Evolutionary conservation across 1,140 invertebrate species (phyloP).

Genomic region (Neodiprion pinetum): DNA sequence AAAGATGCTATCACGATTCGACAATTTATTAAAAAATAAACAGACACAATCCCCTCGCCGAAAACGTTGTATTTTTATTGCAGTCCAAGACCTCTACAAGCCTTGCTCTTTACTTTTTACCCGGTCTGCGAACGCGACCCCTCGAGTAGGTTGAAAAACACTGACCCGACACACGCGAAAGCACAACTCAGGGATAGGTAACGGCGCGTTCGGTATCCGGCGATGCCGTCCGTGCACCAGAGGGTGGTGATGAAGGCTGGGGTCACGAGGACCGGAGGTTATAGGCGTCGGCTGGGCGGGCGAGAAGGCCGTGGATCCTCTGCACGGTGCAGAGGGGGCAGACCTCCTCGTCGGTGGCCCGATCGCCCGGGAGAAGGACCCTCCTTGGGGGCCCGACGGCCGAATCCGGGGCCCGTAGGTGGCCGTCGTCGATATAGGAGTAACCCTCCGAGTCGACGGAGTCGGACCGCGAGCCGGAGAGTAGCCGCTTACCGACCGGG

Average conservation of each 20-base stretch:
- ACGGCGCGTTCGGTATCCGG: too few species aligned
- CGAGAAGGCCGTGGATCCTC: conserved; percentile 52
- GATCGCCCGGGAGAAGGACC: conserved; percentile 32
- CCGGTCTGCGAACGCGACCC: too few species aligned
- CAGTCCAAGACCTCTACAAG: too few species aligned
- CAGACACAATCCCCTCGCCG: too few species aligned
- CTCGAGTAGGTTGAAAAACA: too few species aligned
- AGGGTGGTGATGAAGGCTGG: background rate
- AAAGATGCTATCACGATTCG: too few species aligned
- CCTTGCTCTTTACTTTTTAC: too few species aligned
- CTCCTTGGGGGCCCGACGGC: conserved; percentile 35
- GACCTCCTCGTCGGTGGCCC: conserved; percentile 45
- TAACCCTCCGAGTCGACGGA: conserved; percentile 45
- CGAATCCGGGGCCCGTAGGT: conserved; percentile 25
- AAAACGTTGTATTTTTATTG: too few species aligned
- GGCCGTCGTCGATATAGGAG: conserved; percentile 42
- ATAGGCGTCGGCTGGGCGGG: conserved; percentile 50
- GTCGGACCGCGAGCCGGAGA: conserved; percentile 23
- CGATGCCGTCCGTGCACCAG: too few species aligned
- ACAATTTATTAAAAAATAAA: too few species aligned
- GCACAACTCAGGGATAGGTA: too few species aligned
- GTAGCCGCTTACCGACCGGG: conserved; percentile 1
- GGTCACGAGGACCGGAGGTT: background rate
- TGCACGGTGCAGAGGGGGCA: conserved; percentile 56
- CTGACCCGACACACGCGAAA: too few species aligned